Conservation (phyloP, 2,113 vertebrate genomes). For the Amphilophus citrinellus region DNA sequence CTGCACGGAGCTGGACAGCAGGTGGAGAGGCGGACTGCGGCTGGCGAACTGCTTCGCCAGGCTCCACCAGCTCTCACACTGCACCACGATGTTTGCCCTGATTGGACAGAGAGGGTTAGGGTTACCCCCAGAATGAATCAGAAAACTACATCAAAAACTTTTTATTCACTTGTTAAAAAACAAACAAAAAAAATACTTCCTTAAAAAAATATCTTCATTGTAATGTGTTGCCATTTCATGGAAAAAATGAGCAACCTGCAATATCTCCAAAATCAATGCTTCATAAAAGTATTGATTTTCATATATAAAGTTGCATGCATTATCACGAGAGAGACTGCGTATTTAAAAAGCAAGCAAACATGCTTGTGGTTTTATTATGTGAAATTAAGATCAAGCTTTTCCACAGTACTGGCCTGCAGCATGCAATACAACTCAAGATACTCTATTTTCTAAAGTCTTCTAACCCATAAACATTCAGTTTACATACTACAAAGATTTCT, state of each 20-base stretch:
- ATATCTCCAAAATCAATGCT: too few species aligned
- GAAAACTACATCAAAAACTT: too few species aligned
- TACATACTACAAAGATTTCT: neutral
- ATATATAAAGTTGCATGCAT: neutral
- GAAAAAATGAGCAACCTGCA: too few species aligned
- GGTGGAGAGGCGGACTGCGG: slow-evolving; percentile 93
- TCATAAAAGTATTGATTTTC: neutral
- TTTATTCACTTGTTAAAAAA: too few species aligned
- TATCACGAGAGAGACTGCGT: neutral
- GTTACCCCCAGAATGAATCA: too few species aligned
- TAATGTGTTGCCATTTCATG: too few species aligned
- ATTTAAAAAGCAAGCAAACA: neutral
- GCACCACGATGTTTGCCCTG: slow-evolving; percentile 97
- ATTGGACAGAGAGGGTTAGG: neutral
- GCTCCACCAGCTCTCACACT: slow-evolving; percentile 99
- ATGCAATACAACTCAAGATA: too few species aligned
- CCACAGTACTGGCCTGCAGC: too few species aligned
- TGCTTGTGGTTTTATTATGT: neutral
- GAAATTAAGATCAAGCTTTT: too few species aligned
- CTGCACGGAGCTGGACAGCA: slow-evolving; percentile 95
- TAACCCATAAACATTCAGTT: neutral
- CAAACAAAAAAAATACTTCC: too few species aligned
- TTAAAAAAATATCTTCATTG: too few species aligned
- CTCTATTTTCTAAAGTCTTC: neutral
- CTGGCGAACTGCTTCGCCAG: slow-evolving; percentile 97